Base-by-base conservation (phyloP, 2,888 invertebrate genomes). In the Leptinotarsa juncta region DNA sequence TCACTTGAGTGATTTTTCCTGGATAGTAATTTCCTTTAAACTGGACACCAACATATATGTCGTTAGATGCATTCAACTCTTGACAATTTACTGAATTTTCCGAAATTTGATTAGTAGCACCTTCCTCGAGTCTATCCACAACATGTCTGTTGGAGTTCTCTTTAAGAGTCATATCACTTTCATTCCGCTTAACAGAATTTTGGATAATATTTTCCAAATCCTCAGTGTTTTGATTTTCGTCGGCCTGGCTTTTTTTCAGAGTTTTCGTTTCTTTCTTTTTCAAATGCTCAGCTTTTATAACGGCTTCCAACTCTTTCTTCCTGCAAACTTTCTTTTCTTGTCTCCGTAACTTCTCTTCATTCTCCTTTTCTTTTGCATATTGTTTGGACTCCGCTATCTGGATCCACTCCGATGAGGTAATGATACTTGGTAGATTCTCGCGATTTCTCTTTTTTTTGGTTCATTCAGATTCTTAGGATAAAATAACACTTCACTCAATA, bases 341-440 rank as follows among this genome's bases (percentile, higher is more conserved):
- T 65, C 26, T 65, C 23, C 15, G 65, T 65, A 65, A 65, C 65
- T 65, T 65, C 12, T 65, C 32, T 65, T 48, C 65, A 65, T 65
- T 65, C 65, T 65, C 15, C 65, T 32, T 65, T 32, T 65, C 65
- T 32, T 65, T 48, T 65, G 65, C 32, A 65, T 65, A 65, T 65
- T 65, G 65, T 65, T 65, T 65, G 65, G 65, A 65, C 65, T 65
- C 65, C 14, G 65, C n/a, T 65, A 65, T 48, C 65, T 65, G 42
- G 7, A 65, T 26, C 65, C 65, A 65, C 65, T 65, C 18, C 65
- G 65, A 23, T 65, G 32, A 65, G 65, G 65, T 65, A 65, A 65
- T 65, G 18, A 57, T 12, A 57, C 20, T 57, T 57, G 57, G 57
- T 57, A 65, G 32, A 65, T 65, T 42, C 65, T 65, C 65, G 65